Conservation (phyloP, 2,113 vertebrate species). For the Phycodurus eques region DNA sequence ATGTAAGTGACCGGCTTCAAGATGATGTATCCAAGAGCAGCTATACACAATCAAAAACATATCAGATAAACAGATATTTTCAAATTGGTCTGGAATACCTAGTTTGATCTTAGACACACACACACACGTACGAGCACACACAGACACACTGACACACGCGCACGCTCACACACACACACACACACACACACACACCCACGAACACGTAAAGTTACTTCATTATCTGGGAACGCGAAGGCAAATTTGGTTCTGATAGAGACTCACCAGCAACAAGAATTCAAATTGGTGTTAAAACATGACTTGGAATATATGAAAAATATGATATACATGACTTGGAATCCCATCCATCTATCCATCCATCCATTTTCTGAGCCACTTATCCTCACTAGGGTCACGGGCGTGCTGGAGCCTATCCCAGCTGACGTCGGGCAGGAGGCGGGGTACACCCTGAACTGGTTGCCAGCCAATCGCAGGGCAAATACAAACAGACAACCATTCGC, state of each 20-base stretch:
- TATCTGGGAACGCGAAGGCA: slow-evolving; percentile 24
- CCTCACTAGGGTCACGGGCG: too few relatives aligned
- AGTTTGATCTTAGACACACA: slow-evolving; percentile 22
- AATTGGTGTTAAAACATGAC: slow-evolving; percentile 27
- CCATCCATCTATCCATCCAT: too few relatives aligned
- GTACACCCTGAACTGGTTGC: too few relatives aligned
- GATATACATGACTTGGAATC: neutral
- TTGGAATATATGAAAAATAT: neutral
- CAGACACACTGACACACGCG: too few relatives aligned
- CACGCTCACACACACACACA: slow-evolving; percentile 1
- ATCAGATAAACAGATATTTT: slow-evolving; percentile 26
- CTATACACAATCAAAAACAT: slow-evolving; percentile 25
- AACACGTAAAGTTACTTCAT: slow-evolving; percentile 10
- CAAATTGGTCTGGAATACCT: slow-evolving; percentile 17
- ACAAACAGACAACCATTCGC: too few relatives aligned
- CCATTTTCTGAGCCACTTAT: too few relatives aligned
- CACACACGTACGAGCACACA: slow-evolving; percentile 13
- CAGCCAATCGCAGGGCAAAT: too few relatives aligned
- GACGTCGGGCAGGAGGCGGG: too few relatives aligned
- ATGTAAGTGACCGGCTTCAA: slow-evolving; percentile 19
- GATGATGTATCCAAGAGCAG: slow-evolving; percentile 12
- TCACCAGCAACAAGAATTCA: slow-evolving; percentile 16
- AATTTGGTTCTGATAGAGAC: slow-evolving; percentile 18
- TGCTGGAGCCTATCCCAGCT: too few relatives aligned
- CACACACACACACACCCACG: slow-evolving; percentile 3